Evolutionary conservation across 1,140 invertebrate genomes (phyloP).

Genomic region (Liolophura sinensis): DNA sequence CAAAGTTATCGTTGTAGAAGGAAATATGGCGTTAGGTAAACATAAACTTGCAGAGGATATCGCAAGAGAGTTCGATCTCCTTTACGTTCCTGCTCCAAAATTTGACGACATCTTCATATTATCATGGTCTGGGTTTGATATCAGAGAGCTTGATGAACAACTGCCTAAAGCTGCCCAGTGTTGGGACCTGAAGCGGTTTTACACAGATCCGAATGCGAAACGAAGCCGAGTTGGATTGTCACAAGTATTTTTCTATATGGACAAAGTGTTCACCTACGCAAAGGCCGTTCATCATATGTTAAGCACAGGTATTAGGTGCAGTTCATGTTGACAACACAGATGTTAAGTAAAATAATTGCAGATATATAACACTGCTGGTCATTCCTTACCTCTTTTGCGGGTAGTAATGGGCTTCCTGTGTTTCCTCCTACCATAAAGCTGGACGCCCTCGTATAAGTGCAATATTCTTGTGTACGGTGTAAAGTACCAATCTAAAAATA

Average conservation of each 20-base stretch:
- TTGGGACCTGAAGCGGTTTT: conserved; percentile 39
- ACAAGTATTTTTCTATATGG: conserved; percentile 29
- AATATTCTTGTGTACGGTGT: too few relatives aligned
- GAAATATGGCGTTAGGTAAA: conserved; percentile 42
- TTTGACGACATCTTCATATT: too few relatives aligned
- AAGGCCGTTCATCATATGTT: conserved; percentile 38
- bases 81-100: conserved; percentile 29
- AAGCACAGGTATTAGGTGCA: conserved; percentile 39
- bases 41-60: conserved; percentile 39
- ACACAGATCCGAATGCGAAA: conserved; percentile 31
- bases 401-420: too few relatives aligned
- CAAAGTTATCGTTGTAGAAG: conserved; percentile 29
- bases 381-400: too few relatives aligned
- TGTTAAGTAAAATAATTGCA: conserved; percentile 2
- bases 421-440: too few relatives aligned
- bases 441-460: too few relatives aligned
- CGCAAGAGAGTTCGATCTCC: conserved; percentile 43
- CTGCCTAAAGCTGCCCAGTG: conserved; percentile 23
- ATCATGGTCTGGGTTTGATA: conserved; percentile 28
- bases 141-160: conserved; percentile 32
- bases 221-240: conserved; percentile 28
- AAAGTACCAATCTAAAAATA: too few relatives aligned
- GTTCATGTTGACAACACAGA: neutral
- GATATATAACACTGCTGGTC: too few relatives aligned
- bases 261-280: conserved; percentile 33